Conservation (phyloP, 2,797 vertebrate genomes). For the Anguilla marmorata region DNA sequence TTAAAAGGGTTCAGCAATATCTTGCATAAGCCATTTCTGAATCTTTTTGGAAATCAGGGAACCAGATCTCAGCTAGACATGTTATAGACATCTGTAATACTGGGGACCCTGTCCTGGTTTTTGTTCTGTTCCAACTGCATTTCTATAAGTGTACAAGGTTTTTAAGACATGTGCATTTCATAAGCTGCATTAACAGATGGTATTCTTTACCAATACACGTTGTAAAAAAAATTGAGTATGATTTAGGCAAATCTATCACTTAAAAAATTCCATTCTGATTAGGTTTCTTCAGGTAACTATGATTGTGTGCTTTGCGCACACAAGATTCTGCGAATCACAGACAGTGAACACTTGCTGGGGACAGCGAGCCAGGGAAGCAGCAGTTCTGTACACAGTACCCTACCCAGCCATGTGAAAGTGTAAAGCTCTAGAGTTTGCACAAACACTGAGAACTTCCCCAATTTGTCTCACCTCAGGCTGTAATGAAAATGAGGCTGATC, state of each 20-base stretch:
- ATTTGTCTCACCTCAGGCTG: conserved; percentile 75
- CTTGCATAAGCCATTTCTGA: neutral
- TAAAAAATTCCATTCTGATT: neutral
- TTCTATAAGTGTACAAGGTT: neutral
- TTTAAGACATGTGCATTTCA: neutral
- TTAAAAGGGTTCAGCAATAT: neutral
- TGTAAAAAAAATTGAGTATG: neutral
- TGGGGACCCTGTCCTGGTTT: neutral
- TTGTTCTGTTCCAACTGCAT: neutral
- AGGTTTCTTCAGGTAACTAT: neutral
- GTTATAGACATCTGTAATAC: neutral
- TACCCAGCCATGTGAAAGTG: neutral
- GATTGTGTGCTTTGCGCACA: neutral
- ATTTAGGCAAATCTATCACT: neutral
- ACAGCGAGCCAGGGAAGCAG: neutral
- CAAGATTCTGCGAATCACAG: too few species aligned
- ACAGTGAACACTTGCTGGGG: neutral
- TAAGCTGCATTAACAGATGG: neutral
- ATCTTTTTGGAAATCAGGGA: neutral
- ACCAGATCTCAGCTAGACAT: neutral
- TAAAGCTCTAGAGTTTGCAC: neutral
- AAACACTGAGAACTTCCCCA: neutral
- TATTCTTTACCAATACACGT: neutral
- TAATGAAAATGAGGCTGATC: conserved; percentile 94
- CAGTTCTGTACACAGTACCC: neutral